Evolutionary conservation across 2,113 vertebrate genomes (phyloP).

Genomic region (Austrofundulus limnaeus): DNA sequence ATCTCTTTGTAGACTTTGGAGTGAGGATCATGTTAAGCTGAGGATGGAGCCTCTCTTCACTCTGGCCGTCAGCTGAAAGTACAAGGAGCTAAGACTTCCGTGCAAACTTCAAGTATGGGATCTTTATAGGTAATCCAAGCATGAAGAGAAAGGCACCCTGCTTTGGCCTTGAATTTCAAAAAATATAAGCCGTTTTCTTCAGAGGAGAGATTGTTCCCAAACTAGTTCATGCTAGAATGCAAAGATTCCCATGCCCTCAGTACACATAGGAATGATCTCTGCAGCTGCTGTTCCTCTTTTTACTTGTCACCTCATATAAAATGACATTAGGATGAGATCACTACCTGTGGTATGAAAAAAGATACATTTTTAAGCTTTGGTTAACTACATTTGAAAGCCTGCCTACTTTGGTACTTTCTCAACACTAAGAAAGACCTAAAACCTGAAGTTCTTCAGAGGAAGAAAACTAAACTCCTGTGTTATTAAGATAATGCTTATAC

Average conservation of each 20-base stretch:
- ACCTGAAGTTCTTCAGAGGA: conserved; percentile 51
- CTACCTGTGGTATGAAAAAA: conserved; percentile 20
- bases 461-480: conserved; percentile 27
- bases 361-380: conserved; percentile 29
- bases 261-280: conserved; percentile 20
- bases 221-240: conserved; percentile 34
- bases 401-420: conserved; percentile 57
- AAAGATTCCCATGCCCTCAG: conserved; percentile 41
- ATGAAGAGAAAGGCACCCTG: conserved; percentile 43
- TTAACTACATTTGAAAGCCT: conserved; percentile 46
- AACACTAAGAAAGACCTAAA: too few species aligned
- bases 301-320: conserved; percentile 45
- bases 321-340: conserved; percentile 50
- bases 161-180: conserved; percentile 61
- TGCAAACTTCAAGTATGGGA: conserved; percentile 69
- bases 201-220: conserved; percentile 49
- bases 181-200: conserved; percentile 48
- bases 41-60: conserved; percentile 62
- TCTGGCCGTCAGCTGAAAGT: conserved; percentile 44
- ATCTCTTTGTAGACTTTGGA: conserved; percentile 57
- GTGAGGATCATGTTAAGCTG: conserved; percentile 58
- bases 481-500: too few species aligned
- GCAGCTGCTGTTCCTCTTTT: conserved; percentile 49
- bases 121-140: conserved; percentile 71
- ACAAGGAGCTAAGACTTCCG: conserved; percentile 54